These are phyloP conservation scores for Labeo catla DNA, from an alignment of 2,113 vertebrate genomes.

Conservation along the genomic window DNA sequence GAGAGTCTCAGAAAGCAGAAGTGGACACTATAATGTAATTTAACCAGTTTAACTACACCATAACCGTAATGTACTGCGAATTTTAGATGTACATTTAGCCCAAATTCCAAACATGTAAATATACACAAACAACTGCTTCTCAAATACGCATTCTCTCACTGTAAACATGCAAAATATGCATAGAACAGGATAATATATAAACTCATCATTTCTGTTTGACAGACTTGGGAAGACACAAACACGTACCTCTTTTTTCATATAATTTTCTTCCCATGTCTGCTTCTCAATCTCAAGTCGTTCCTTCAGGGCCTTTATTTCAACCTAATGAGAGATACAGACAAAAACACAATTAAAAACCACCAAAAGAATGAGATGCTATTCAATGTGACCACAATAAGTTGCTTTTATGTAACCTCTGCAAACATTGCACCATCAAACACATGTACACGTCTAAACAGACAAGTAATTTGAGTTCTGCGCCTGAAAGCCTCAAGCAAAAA, in stretches of 20 bases:
- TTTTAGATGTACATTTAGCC: neutral
- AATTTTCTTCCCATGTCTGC: slow-evolving; percentile 88
- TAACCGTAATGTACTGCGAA: neutral
- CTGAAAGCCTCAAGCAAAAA: neutral
- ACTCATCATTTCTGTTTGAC: neutral
- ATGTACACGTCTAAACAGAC: neutral
- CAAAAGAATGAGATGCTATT: neutral
- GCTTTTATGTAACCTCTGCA: neutral
- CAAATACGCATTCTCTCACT: neutral
- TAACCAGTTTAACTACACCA: neutral
- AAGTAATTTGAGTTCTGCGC: neutral
- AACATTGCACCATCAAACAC: neutral
- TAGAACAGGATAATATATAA: neutral
- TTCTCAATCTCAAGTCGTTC: slow-evolving; percentile 87
- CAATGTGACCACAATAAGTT: neutral
- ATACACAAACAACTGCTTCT: neutral
- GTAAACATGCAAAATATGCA: neutral
- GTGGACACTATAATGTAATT: neutral
- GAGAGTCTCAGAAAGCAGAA: neutral
- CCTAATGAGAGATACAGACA: slow-evolving; percentile 63
- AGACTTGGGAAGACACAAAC: neutral
- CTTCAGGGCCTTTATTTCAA: slow-evolving; percentile 80
- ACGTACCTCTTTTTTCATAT: slow-evolving; percentile 88
- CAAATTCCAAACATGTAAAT: neutral
- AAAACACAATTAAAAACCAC: slow-evolving; percentile 21